Base-by-base conservation (phyloP, 2,797 vertebrate species). In the Tangara arthus region DNA sequence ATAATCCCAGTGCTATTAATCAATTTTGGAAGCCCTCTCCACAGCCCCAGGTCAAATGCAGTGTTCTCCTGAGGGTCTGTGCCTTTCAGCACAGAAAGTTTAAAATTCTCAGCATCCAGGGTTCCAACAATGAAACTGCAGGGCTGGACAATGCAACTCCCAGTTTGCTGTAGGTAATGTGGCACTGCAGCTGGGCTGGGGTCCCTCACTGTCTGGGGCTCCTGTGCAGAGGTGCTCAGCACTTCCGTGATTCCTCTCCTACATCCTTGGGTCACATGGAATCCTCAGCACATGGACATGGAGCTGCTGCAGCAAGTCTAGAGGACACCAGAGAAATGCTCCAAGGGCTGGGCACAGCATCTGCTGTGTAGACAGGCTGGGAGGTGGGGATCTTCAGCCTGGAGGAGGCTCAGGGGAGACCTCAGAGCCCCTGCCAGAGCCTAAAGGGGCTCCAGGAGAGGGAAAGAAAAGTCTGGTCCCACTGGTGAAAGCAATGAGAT, bases 201-300 rank as follows among this genome's bases (percentile, higher is more conserved):
- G 7, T 39, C 28, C 53, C 34, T 28, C 0, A 1, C 2, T 1
- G 41, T 32, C 61, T 21, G 55, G 35, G 41, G 42, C 19, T 35
- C 30, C 12, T 16, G 9, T 30, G 47, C 34, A 82, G 16, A 65
- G 32, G 14, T 6, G 11, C 53, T 70, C 63, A 66, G 28, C 24
- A 22, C 11, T 41, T 78, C 50, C 34, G 2, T 7, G 3, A n/a
- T 15, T 76, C 41, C 30, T 56, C 15, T 65, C 39, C 49, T 39
- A 22, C 4, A 8, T 37, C 20, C 55, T 52, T 0, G 0, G 24
- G 24, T 9, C 71, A n/a, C 17, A 10, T 1, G 3, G 35, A 77
- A 34, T 34, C 76, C 42, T 76, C 56, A 37, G 49, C 35, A 50
- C 35, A 37, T 27, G 56, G 63, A n/a, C 4, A 3, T 7, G 42